Percentiles rank a stretch among this genome's conserved stretches.
These are phyloP conservation scores for Chaetodon trifascialis DNA, from an alignment of 2,113 vertebrate genomes.

Conservation along the genomic window DNA sequence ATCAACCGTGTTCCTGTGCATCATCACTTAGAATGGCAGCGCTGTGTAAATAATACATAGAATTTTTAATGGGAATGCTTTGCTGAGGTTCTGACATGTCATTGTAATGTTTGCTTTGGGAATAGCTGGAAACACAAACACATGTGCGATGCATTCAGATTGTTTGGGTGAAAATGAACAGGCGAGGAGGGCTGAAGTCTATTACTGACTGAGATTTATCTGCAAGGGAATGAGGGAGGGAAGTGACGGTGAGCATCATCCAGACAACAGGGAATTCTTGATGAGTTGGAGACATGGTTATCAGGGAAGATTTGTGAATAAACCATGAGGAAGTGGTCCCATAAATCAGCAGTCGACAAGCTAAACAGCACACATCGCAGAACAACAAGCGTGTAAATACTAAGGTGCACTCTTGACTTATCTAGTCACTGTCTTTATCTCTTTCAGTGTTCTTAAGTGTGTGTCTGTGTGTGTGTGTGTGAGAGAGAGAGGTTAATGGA, in stretches of 20 bases:
- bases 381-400: slow-evolving; percentile 8
- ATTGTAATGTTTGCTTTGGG: slow-evolving; percentile 8
- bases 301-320: slow-evolving; percentile 51
- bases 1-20: slow-evolving; percentile 7
- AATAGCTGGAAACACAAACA: slow-evolving; percentile 2
- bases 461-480: neutral
- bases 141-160: slow-evolving; percentile 1
- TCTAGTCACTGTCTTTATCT: neutral
- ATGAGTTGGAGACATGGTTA: slow-evolving; percentile 35
- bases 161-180: slow-evolving; percentile 27
- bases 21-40: slow-evolving; percentile 11
- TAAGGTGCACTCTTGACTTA: neutral
- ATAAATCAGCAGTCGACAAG: slow-evolving; percentile 54
- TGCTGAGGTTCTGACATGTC: neutral
- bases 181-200: slow-evolving; percentile 2
- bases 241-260: neutral
- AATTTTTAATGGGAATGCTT: slow-evolving; percentile 24
- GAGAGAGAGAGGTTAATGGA: neutral
- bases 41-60: slow-evolving; percentile 44
- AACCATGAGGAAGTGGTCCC: slow-evolving; percentile 40
- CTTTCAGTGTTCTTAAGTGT: neutral
- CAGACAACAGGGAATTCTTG: slow-evolving; percentile 21
- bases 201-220: slow-evolving; percentile 29
- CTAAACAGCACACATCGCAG: neutral
- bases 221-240: neutral